Evolutionary conservation across 35 echinoderm and acorn worm species (phyloP).

Genomic region (Lytechinus variegatus): DNA sequence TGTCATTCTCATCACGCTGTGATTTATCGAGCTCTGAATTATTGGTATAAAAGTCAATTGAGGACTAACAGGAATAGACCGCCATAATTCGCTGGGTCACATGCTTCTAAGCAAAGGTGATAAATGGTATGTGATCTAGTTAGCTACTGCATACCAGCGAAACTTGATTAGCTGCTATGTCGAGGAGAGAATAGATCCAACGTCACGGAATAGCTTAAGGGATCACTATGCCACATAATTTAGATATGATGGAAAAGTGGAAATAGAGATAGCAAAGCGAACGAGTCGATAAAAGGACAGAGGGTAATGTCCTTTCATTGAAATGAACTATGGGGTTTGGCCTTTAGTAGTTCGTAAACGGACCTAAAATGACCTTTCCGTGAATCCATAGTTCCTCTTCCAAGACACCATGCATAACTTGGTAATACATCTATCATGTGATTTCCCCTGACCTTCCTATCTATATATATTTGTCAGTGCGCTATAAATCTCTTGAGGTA

Average conservation of each 20-base stretch:
- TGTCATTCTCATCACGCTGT: not conserved
- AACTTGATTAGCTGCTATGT: not conserved
- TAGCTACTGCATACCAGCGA: not conserved
- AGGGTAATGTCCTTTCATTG: no score
- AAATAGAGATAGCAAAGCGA: no score
- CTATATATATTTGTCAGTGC: not conserved
- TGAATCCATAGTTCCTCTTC: not conserved
- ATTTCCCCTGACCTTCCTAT: not conserved
- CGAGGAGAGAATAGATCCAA: not conserved
- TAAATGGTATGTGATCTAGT: conserved; percentile 3
- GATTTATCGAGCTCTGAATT: not conserved
- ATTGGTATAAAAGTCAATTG: not conserved
- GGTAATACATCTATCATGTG: not conserved
- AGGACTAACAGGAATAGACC: not conserved
- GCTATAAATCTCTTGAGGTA: not conserved
- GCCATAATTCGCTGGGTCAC: not conserved
- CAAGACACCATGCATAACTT: not conserved
- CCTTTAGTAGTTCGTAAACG: no score
- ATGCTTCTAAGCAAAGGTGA: not conserved
- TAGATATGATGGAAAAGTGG: no score
- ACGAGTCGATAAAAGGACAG: no score
- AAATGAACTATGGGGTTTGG: no score
- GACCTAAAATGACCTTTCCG: not conserved
- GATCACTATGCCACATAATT: no score
- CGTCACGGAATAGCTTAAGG: not conserved